Conservation (phyloP, 2,888 invertebrate genomes). For the Oxytorus armatus region DNA sequence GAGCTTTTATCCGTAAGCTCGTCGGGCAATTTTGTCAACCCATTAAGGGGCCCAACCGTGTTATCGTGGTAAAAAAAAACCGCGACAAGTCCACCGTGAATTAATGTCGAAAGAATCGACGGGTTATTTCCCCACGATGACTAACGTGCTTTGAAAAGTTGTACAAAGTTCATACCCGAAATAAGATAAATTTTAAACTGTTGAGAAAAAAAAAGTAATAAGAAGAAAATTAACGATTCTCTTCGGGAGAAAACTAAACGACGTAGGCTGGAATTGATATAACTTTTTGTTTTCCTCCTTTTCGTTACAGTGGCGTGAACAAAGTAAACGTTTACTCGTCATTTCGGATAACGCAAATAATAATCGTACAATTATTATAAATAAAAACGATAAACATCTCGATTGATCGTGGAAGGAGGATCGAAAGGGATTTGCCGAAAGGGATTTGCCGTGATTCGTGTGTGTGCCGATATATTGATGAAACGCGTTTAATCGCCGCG, state of each 20-base stretch:
- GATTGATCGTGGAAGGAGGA: background rate
- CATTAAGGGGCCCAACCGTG: background rate
- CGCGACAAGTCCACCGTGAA: background rate
- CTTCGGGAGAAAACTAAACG: background rate
- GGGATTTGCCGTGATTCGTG: conserved; percentile 48
- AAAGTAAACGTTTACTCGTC: background rate
- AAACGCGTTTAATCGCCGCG: conserved; percentile 34
- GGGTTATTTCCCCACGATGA: conserved; percentile 1
- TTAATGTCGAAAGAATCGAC: background rate
- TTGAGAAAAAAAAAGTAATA: background rate
- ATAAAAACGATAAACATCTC: background rate
- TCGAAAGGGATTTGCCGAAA: conserved; percentile 50
- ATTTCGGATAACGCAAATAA: background rate
- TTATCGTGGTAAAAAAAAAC: background rate
- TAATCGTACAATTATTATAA: background rate
- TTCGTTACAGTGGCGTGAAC: conserved; percentile 23
- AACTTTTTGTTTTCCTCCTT: conserved; percentile 12
- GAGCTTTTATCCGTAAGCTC: conserved; percentile 72
- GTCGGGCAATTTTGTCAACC: conserved; percentile 43
- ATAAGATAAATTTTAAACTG: background rate
- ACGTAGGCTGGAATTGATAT: background rate
- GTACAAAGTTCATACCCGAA: background rate
- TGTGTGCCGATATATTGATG: conserved; percentile 37
- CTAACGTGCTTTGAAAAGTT: background rate
- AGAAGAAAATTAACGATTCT: background rate